These are phyloP conservation scores for Conomelus anceps DNA, from an alignment of 2,888 invertebrate genomes.

Conservation along the genomic window DNA sequence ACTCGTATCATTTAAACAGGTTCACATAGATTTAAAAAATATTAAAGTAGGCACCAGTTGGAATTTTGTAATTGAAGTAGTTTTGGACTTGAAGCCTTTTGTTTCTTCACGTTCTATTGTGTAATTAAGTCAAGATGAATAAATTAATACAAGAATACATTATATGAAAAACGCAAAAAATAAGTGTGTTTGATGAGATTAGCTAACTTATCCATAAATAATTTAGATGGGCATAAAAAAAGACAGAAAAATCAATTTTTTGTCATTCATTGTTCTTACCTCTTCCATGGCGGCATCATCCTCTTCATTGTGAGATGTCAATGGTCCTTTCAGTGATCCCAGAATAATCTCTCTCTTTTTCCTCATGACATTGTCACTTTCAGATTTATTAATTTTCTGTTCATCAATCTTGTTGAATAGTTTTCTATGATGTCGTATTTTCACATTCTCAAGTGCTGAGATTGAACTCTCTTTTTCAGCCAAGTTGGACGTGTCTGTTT, in stretches of 20 bases:
- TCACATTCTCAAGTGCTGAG: not conserved
- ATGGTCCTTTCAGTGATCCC: conserved; percentile 36
- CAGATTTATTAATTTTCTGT: conserved; percentile 24
- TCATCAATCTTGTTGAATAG: conserved; percentile 9
- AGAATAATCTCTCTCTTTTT: conserved; percentile 49
- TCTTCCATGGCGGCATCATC: conserved; percentile 57
- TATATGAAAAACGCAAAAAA: too few relatives aligned
- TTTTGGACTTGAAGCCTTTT: too few relatives aligned
- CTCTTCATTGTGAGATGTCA: conserved; percentile 54
- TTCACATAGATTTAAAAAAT: too few relatives aligned
- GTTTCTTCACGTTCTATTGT: too few relatives aligned
- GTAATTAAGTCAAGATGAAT: too few relatives aligned
- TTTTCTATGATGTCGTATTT: not conserved
- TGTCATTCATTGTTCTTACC: conserved; percentile 41
- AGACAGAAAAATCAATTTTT: not conserved
- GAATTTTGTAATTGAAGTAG: too few relatives aligned
- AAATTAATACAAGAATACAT: too few relatives aligned
- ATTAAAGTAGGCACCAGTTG: too few relatives aligned
- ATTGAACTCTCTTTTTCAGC: not conserved
- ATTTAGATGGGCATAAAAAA: too few relatives aligned
- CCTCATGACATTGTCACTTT: conserved; percentile 34
- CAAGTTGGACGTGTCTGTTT: not conserved
- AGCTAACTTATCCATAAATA: too few relatives aligned
- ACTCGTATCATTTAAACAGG: too few relatives aligned
- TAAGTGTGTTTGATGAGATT: too few relatives aligned